Evolutionary conservation across 2,797 vertebrate species (phyloP).

Genomic region (Etheostoma perlongum): DNA sequence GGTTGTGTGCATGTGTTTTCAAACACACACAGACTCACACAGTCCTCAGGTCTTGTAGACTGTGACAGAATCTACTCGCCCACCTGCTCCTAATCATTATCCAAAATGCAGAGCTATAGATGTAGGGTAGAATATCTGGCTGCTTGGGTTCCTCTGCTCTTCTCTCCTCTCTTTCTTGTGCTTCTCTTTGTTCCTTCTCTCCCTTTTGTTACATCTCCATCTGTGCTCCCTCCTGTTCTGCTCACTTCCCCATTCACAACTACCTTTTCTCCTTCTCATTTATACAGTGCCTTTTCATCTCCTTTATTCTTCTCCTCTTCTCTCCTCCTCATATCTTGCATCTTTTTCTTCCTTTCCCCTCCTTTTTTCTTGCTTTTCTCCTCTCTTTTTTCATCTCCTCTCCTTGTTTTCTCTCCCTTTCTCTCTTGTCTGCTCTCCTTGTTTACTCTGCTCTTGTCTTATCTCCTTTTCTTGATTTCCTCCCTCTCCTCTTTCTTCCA

Average conservation of each 20-base stretch:
- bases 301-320: not conserved
- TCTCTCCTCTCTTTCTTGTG: conserved; percentile 1
- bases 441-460: not conserved
- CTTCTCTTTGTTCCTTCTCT: conserved; percentile 37
- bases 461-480: not conserved
- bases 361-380: not conserved
- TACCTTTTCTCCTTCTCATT: not conserved
- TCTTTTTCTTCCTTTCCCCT: not conserved
- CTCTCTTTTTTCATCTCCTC: not conserved
- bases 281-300: not conserved
- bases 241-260: rapidly evolving
- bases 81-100: conserved; percentile 74
- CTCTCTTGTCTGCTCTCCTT: not conserved
- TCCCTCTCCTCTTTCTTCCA: not conserved
- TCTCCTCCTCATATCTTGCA: not conserved
- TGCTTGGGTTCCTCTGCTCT: conserved; percentile 33
- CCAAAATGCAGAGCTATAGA: conserved; percentile 57
- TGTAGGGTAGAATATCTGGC: conserved; percentile 52
- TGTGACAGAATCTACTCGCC: conserved; percentile 74
- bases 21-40: conserved; percentile 3
- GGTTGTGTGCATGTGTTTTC: not conserved
- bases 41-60: conserved; percentile 50
- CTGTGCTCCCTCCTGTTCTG: conserved; percentile 43
- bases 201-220: conserved; percentile 44
- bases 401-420: no score